Evolutionary conservation across 2,113 vertebrate species (phyloP).

Genomic region (Okapia johnstoni): DNA sequence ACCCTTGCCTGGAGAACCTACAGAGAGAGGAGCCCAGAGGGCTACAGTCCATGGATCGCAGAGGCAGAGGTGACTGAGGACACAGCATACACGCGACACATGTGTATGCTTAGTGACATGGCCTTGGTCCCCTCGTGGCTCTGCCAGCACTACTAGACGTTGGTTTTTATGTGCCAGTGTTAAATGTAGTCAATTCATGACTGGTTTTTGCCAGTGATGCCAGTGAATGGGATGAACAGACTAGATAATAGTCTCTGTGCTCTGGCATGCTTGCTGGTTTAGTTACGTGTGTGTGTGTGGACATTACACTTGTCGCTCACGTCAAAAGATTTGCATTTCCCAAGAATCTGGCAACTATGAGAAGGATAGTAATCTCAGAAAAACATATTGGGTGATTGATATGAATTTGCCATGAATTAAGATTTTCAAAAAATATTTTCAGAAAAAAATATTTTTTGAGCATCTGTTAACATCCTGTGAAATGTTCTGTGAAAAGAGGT

Average conservation of each 20-base stretch:
- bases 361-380: background rate
- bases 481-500: background rate
- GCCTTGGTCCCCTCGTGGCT: background rate
- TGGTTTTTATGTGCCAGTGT: background rate
- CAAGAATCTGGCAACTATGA: background rate
- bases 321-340: background rate
- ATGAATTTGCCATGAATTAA: background rate
- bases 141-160: background rate
- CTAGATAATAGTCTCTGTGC: rapidly evolving
- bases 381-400: background rate
- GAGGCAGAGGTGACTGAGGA: background rate
- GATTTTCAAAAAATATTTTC: background rate
- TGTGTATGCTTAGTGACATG: rapidly evolving
- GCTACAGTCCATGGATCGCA: rapidly evolving
- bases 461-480: background rate
- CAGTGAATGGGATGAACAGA: background rate
- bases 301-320: background rate
- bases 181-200: background rate
- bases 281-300: rapidly evolving
- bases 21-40: background rate
- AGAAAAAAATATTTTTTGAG: background rate
- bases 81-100: rapidly evolving
- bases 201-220: background rate
- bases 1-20: background rate
- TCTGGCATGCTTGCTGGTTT: background rate